These are phyloP conservation scores for Sinosuthora webbiana DNA, from an alignment of 2,113 vertebrate genomes.

Conservation along the genomic window DNA sequence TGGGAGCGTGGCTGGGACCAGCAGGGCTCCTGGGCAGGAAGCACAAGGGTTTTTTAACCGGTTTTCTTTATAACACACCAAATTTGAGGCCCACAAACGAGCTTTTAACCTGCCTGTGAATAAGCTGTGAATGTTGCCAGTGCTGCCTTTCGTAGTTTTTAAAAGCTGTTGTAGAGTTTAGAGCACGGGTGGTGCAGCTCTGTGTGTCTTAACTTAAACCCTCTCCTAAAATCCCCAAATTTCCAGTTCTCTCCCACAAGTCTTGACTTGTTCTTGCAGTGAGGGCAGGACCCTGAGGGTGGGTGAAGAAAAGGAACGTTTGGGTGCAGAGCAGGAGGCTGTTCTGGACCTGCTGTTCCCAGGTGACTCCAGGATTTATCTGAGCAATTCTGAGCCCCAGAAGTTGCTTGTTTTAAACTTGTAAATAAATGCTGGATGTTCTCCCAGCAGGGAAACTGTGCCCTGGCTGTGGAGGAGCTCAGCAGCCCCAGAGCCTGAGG, in stretches of 20 bases:
- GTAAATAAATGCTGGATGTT: rapidly evolving
- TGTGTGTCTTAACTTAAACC: not conserved
- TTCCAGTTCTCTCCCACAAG: not conserved
- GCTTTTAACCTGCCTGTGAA: not conserved
- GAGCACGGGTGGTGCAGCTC: not conserved
- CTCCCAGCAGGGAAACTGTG: not conserved
- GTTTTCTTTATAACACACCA: not conserved
- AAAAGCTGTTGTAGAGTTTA: not conserved
- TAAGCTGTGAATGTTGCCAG: not conserved
- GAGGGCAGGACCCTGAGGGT: not conserved
- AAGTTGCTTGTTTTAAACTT: not conserved
- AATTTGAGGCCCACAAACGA: not conserved
- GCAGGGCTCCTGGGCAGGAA: not conserved
- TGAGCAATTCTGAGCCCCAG: not conserved
- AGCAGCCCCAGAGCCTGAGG: not conserved
- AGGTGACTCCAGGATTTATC: not conserved
- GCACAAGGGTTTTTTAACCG: not conserved
- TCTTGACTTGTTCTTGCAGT: not conserved
- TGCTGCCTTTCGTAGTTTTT: not conserved
- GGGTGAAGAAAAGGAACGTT: not conserved
- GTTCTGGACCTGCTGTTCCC: not conserved
- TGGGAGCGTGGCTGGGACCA: not conserved
- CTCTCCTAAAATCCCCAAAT: not conserved
- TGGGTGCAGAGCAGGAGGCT: not conserved
- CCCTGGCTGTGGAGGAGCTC: not conserved